Base-by-base conservation (phyloP, 1,140 invertebrate species). In the Ctenoplectra terminalis region DNA sequence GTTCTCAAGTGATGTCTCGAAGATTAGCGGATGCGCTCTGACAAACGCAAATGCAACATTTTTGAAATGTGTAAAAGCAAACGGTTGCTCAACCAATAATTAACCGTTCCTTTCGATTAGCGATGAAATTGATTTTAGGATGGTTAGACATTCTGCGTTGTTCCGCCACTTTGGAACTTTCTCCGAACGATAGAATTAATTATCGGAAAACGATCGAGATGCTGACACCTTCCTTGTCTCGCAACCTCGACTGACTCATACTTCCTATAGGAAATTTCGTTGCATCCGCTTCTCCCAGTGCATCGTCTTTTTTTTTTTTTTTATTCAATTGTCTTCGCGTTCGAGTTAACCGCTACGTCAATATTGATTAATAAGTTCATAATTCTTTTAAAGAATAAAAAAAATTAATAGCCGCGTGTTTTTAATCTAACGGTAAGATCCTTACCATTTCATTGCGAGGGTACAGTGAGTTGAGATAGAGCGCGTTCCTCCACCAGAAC, bases 401-500 rank as follows among this genome's bases (percentile, higher is more conserved):
- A 40, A 7, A 13, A 26, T n/a, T n/a, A 34, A n/a, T n/a, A n/a
- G n/a, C n/a, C n/a, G n/a, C n/a, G n/a, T n/a, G n/a, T n/a, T n/a
- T n/a, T n/a, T n/a, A n/a, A n/a, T n/a, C n/a, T n/a, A n/a, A n/a
- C n/a, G n/a, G n/a, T n/a, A n/a, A n/a, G n/a, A n/a, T n/a, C 2
- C 91, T 94, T 92, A 95, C 95, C 95, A 97, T 96, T 90, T 98
- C 97, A 4, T 93, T 95, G 83, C 96, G 95, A 1, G 97, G 96
- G 90, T 95, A 98, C 52, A 97, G 94, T 81, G 97, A 97, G 91
- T 97, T 97, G 81, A 98, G 95, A 89, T 97, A 98, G 1, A 97
- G 93, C 15, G 96, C 95, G 89, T 98, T 97, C 84, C 97, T 95
- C 97, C 97, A 97, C 97, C 97, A 97, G 90, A 95, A 97, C 73